Conservation (phyloP, 2,113 vertebrate genomes). For the Turdus rufiventris region DNA sequence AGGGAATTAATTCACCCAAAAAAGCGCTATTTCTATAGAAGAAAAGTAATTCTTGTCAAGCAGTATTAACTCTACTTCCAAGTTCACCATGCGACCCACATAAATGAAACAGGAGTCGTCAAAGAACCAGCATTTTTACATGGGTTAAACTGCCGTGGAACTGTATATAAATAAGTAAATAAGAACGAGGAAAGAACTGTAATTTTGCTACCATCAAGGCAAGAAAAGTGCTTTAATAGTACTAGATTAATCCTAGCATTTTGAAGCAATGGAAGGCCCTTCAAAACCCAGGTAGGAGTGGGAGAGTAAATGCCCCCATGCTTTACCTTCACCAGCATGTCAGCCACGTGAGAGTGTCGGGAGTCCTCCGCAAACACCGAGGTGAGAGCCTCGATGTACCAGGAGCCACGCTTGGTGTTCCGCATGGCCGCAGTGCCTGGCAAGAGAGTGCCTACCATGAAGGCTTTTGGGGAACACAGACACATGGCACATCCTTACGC, state of each 20-base stretch:
- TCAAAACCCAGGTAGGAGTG: background rate
- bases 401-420: constrained; percentile 94
- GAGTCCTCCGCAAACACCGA: constrained; percentile 81
- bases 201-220: background rate
- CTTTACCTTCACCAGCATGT: constrained; percentile 92
- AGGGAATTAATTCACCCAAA: background rate
- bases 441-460: background rate
- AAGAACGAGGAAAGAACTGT: background rate
- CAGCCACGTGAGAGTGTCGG: constrained; percentile 87
- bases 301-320: background rate
- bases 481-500: background rate
- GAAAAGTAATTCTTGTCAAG: background rate
- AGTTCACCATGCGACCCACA: accelerated
- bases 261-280: background rate
- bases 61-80: background rate
- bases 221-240: background rate
- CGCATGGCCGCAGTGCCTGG: constrained; percentile 93
- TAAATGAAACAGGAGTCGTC: background rate
- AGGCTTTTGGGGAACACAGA: background rate
- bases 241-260: background rate
- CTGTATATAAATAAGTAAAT: background rate
- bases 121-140: background rate
- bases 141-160: background rate
- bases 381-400: constrained; percentile 92
- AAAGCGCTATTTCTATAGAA: background rate